Conservation (phyloP, 2,888 invertebrate genomes). For the Diabrotica balteata region DNA sequence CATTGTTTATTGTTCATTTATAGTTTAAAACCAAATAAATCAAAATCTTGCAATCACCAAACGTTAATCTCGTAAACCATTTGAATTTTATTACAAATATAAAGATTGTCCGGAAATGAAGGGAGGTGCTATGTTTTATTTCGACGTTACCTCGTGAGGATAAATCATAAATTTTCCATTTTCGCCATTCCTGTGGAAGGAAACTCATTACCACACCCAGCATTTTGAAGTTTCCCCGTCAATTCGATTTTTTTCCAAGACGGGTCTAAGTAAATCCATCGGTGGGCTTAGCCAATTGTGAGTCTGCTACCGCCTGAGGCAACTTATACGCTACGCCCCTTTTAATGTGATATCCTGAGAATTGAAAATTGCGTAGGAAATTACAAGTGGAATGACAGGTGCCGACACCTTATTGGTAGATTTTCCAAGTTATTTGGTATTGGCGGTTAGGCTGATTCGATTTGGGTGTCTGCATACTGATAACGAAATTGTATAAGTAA, state of each 20-base stretch:
- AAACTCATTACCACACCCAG: conserved; percentile 13
- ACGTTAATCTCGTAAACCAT: no score
- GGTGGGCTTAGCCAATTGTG: conserved; percentile 41
- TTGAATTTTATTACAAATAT: no score
- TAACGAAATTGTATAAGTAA: conserved; percentile 6
- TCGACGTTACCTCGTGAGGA: no score
- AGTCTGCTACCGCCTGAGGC: conserved; percentile 40
- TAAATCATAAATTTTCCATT: conserved; percentile 4
- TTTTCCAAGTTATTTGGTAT: conserved; percentile 41
- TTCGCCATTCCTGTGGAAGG: conserved; percentile 4
- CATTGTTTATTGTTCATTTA: no score
- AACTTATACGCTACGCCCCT: conserved; percentile 47
- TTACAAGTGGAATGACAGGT: conserved; percentile 51
- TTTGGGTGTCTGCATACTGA: conserved; percentile 2
- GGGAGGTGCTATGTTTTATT: no score
- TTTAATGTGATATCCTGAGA: conserved; percentile 51
- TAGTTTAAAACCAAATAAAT: no score
- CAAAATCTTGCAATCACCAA: no score
- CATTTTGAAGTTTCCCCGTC: background rate
- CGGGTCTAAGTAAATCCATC: background rate
- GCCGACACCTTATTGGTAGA: conserved; percentile 45
- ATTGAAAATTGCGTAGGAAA: conserved; percentile 52
- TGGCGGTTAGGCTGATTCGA: conserved; percentile 41
- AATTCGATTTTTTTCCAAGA: conserved; percentile 8
- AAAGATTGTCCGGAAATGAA: no score